Base-by-base conservation (phyloP, 2,113 vertebrate genomes). In the Phyllostomus discolor region DNA sequence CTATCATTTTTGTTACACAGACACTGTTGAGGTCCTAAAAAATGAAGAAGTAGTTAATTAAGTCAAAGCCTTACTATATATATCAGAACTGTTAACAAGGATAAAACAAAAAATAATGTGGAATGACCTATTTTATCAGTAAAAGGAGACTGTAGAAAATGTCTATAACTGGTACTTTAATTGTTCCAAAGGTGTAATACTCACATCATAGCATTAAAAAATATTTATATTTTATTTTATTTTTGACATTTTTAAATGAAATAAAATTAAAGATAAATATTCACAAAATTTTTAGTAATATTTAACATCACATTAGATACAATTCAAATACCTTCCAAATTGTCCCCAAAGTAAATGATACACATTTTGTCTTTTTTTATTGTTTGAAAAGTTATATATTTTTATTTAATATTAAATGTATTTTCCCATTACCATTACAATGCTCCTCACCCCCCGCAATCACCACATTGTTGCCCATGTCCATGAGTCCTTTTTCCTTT, bases 41-140 rank as follows among this genome's bases (percentile, higher is more conserved):
- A 97, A 80, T 84, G 91, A 97, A 95, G n/a, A 87, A 96, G 85
- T 57, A 92, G 43, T 92, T 98, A 97, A 97, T 97, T 92, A 98
- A 96, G 81, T 90, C 69, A 97, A 87, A 97, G 43, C 10, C 90
- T 95, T 90, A 97, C 54, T 57, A 94, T 59, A 94, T 89, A 91
- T 1, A 0, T 33, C 88, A 24, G 28, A 94, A 72, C 38, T 93
- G 41, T 92, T 97, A 96, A 2, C 38, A 89, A 19, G 24, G 43
- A 90, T 35, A 88, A 81, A 95, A 83, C 90, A 96, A 90, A 96
- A 95, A 95, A 95, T 84, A 69, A 96, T 54, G 28, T 82, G 66
- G 20, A 97, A 94, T 96, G 84, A 95, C 46, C 87, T 66, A 3
- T 73, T 97, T 48, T 88, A 80, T 64, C 78, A 93, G 46, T 93